Base-by-base conservation (phyloP, 23 tunicate species). In the Ascidia mentula region DNA sequence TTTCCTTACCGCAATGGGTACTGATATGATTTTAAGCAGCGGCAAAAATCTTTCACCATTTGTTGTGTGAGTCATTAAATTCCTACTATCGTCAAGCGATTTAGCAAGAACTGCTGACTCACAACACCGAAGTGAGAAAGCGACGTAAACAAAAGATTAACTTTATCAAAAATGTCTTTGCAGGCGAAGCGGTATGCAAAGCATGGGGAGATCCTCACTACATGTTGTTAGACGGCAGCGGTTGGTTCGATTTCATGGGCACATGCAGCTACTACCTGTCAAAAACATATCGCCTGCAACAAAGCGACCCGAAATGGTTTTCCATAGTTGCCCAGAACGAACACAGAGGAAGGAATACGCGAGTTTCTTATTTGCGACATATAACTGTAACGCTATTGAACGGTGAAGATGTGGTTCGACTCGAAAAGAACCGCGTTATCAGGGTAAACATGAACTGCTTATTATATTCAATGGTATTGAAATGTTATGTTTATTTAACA, bases 171-270 rank as follows among this genome's bases (percentile, higher is more conserved):
- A 53, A 20, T 53, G 28, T 28, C 1, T 28, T 28, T 1, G 24
- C 30, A 91, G 97, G 85, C 31, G 37, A 38, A 0, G 90, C 65
- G 0, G 61, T 77, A 0, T 91, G 97, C 82, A 79, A 22, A 38
- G 90, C 89, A 42, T 86, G 79, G 80, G 97, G 91, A 18, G 82
- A 91, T 71, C 87, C 86, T 20, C 91, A 86, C 59, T 91, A 91
- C 80, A 73, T 69, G 73, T 71, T 76, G 18, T 91, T 81, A 32
- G 97, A 91, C 59, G 84, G 87, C 22, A 65, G 72, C 35, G 84
- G 88, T 0, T 34, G 59, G 59, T 78, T 38, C 61, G 91, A 86
- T 40, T 86, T 84, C 80, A 79, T 80, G 89, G 97, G 97, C 60
- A 32, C 81, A 18, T 91, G 97, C 81, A 69, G 45, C 18, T 86